Evolutionary conservation across 2,113 vertebrate species (phyloP), one percentile per base, ranked within the genome.

Genomic region (Hirundichthys speculiger): DNA sequence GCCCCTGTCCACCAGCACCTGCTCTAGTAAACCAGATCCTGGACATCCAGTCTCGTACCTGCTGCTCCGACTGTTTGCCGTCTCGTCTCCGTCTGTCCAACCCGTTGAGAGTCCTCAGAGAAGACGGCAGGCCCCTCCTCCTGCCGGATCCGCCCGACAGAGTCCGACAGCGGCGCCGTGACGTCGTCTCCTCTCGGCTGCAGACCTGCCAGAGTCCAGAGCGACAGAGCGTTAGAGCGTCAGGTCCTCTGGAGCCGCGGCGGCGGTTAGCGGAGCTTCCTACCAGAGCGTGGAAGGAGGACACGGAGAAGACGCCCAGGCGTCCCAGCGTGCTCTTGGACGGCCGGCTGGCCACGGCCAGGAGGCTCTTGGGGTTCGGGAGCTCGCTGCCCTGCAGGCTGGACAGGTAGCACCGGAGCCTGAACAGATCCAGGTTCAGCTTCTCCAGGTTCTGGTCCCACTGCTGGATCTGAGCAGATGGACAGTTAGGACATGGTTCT

Each of bases 361-460:
- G 91, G 53, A 98, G 94, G 74, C 93, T 93, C 84, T 98, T 98
- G 11, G 97, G 96, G 83, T 98, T 98, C 5, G 97, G 97, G 65
- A 95, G 83, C 85, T 98, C 97, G 14, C 93, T 90, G 5, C 97
- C 97, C 88, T 98, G 96, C 69, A 98, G 89, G 82, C 97, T 98
- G 77, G 96, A 94, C 73, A 96, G 91, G 58, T 98, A 98, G 69
- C 96, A 98, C 38, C 95, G 92, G 83, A 94, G 89, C 47, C 95
- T 89, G 92, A 98, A 98, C 60, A 98, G 92, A 20, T 97, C 96
- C 93, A 98, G 92, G 88, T 96, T 95, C 77, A 97, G 95, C 42
- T 94, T 94, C 85, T 98, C 97, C 90, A 98, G 90, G 83, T 98
- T 98, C 91, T 96, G 96, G 59, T 98, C 96, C 97, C 97, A 98